Evolutionary conservation across 2,797 vertebrate genomes (phyloP).

Genomic region (Molossus alvarezi): DNA sequence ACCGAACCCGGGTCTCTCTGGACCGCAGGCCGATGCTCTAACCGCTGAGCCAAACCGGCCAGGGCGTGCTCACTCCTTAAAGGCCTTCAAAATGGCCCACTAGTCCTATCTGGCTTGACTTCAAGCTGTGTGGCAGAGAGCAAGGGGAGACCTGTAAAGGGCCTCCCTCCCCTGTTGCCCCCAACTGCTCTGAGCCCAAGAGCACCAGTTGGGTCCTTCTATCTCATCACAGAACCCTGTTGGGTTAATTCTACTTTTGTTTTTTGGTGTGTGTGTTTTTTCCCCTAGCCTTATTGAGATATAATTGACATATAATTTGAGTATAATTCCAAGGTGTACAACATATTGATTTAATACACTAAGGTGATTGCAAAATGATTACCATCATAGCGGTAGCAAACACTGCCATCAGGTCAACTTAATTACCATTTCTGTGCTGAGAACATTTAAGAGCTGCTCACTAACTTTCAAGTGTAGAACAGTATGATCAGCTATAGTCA

Average conservation of each 20-base stretch:
- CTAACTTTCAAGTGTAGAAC: background rate
- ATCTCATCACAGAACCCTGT: background rate
- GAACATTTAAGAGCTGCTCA: conserved; percentile 7
- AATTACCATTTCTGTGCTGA: background rate
- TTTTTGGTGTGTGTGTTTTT: background rate
- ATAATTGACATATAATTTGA: background rate
- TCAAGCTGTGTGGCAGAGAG: background rate
- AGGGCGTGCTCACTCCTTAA: background rate
- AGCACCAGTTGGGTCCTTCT: background rate
- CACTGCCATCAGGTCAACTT: too few species aligned
- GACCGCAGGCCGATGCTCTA: too few species aligned
- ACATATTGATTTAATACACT: background rate
- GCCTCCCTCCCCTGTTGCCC: background rate
- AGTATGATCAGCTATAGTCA: background rate
- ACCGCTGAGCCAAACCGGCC: too few species aligned
- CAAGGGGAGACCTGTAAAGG: background rate
- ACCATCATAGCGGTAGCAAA: background rate
- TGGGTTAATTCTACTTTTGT: conserved; percentile 7
- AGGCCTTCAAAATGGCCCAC: background rate
- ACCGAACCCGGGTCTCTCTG: too few species aligned
- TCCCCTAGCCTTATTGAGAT: background rate
- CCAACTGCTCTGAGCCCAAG: background rate
- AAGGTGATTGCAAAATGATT: background rate
- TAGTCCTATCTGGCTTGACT: background rate
- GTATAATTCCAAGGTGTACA: background rate